A percentile compares a stretch with the other conserved stretches of the same genome.
Evolutionary conservation across 1,140 invertebrate genomes (phyloP).

Genomic region (Solenopsis invicta): DNA sequence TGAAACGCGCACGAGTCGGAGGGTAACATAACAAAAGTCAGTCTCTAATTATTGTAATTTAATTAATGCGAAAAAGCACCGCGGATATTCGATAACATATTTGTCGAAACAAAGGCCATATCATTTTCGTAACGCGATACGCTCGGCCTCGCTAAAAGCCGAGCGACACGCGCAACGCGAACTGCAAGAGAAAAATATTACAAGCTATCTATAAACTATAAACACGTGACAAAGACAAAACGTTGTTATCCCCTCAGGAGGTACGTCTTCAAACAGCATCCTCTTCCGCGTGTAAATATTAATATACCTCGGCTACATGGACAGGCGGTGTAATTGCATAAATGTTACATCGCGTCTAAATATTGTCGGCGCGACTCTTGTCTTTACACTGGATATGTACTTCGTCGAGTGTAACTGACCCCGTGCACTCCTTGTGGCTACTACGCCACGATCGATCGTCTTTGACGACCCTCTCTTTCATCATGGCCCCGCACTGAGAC

Average conservation of each 20-base stretch:
- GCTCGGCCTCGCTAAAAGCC: conserved; percentile 19
- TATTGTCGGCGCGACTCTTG: conserved; percentile 42
- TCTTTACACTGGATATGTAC: conserved; percentile 53
- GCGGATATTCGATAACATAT: conserved; percentile 10
- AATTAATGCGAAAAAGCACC: conserved; percentile 38
- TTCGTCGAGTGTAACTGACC: conserved; percentile 56
- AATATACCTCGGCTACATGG: background rate
- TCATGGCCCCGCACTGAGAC: background rate
- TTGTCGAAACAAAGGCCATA: conserved; percentile 33
- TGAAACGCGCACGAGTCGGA: conserved; percentile 1
- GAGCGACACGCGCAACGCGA: background rate
- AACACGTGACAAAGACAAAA: conserved; percentile 1
- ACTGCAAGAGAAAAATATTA: conserved; percentile 22
- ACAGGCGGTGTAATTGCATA: conserved; percentile 31
- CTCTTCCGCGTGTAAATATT: conserved; percentile 54
- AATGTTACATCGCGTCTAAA: conserved; percentile 57
- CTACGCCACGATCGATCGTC: conserved; percentile 45
- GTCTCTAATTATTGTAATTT: conserved; percentile 53
- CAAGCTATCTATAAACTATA: background rate
- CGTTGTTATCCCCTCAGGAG: conserved; percentile 5
- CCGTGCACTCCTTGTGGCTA: conserved; percentile 45
- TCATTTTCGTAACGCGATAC: conserved; percentile 37
- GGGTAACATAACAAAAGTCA: conserved; percentile 26
- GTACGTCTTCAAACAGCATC: conserved; percentile 36
- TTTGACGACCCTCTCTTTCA: conserved; percentile 17